Conservation (phyloP, 2,113 vertebrate genomes). For the Sitta europaea region DNA sequence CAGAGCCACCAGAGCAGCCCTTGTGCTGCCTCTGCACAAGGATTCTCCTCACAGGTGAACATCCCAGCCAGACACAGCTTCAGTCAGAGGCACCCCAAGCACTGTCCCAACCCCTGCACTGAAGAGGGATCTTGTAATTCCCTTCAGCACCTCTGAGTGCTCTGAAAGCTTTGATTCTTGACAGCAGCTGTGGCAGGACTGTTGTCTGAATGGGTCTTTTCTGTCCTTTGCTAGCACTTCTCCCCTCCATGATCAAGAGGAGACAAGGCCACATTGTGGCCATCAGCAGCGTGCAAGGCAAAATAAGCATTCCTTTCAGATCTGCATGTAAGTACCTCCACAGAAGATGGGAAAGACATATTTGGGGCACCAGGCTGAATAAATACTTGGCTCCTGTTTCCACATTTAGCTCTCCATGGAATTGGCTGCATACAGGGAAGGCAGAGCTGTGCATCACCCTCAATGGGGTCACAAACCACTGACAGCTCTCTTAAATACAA, state of each 20-base stretch:
- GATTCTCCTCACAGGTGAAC: neutral
- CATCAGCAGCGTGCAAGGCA: conserved; percentile 96
- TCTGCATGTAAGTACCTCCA: conserved; percentile 88
- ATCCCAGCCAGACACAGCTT: neutral
- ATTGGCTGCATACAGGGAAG: neutral
- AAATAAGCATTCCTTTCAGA: conserved; percentile 90
- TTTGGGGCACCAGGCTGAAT: neutral
- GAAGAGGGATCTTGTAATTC: neutral
- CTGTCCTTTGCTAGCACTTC: conserved; percentile 73
- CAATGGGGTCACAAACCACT: neutral
- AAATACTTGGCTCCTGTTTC: conserved; percentile 13
- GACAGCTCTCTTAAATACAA: neutral
- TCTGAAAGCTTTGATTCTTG: neutral
- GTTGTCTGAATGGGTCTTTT: conserved; percentile 27
- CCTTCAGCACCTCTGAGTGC: neutral
- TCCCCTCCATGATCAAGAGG: conserved; percentile 88
- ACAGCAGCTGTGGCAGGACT: neutral
- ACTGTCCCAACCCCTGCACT: neutral
- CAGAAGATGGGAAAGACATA: neutral
- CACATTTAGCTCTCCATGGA: neutral
- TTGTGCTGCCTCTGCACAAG: neutral
- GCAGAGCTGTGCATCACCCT: neutral
- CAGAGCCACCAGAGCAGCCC: neutral
- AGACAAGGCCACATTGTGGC: conserved; percentile 85
- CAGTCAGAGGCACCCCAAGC: neutral